phyloP scores from a whole-genome alignment of 2,797 vertebrate genomes.

The Xenops minutus region DNA sequence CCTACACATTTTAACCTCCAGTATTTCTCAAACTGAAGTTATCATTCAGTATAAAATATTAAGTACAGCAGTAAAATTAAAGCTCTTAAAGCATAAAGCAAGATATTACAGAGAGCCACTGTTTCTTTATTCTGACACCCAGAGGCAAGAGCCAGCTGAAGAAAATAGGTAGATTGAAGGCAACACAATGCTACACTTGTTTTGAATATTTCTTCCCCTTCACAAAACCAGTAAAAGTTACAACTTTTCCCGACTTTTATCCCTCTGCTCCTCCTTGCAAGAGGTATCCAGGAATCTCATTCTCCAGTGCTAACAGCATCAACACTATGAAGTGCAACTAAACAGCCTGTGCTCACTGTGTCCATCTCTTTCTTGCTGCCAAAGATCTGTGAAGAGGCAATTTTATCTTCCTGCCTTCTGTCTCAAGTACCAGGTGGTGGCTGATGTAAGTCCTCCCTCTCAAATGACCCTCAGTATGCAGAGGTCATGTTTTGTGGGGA shows the following conservation, averaged over 20 bases:
- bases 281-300: not conserved
- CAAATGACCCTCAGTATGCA: not conserved
- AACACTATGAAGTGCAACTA: not conserved
- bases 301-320: rapidly evolving
- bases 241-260: not conserved
- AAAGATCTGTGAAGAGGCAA: not conserved
- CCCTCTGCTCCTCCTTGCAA: not conserved
- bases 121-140: not conserved
- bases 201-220: not conserved
- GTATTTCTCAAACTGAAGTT: not conserved
- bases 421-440: not conserved
- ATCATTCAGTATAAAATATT: not conserved
- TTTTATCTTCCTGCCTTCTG: not conserved
- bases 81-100: not conserved
- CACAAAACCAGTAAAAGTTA: not conserved
- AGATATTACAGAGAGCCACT: not conserved
- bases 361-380: not conserved
- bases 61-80: not conserved
- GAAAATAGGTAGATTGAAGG: not conserved
- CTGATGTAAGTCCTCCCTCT: not conserved
- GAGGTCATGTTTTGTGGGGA: not conserved
- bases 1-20: not conserved
- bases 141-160: not conserved
- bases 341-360: not conserved
- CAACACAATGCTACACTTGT: not conserved